A percentile compares a stretch with the other conserved stretches of the same genome.
Evolutionary conservation across 1,140 invertebrate species (phyloP).

Genomic region (Zophobas atratus): DNA sequence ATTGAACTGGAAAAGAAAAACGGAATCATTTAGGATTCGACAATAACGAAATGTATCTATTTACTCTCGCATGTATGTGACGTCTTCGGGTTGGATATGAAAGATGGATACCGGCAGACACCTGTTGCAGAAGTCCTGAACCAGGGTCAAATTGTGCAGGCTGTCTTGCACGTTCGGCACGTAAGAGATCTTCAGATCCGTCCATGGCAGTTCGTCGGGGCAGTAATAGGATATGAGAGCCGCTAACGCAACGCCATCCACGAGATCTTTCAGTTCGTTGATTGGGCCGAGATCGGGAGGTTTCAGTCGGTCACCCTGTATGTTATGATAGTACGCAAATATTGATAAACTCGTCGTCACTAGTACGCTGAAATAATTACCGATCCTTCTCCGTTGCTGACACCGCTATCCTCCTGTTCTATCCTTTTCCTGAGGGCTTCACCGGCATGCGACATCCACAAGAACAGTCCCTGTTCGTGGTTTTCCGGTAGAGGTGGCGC

Average conservation of each 20-base stretch:
- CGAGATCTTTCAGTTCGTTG: slow-evolving; percentile 82
- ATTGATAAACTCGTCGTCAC: not conserved
- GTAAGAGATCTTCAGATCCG: slow-evolving; percentile 65
- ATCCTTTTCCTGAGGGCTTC: slow-evolving; percentile 80
- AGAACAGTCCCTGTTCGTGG: slow-evolving; percentile 89
- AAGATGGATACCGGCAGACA: slow-evolving; percentile 91
- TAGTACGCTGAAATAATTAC: slow-evolving; percentile 12
- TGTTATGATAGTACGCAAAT: no score
- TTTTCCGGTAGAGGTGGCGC: slow-evolving; percentile 75
- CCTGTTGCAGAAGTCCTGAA: slow-evolving; percentile 89
- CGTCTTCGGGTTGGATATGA: slow-evolving; percentile 96
- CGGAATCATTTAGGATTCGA: not conserved
- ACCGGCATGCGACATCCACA: slow-evolving; percentile 93
- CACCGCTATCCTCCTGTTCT: slow-evolving; percentile 67
- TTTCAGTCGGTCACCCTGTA: slow-evolving; percentile 67
- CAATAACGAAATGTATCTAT: slow-evolving; percentile 47
- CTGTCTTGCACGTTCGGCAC: slow-evolving; percentile 85
- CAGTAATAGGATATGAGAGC: slow-evolving; percentile 95
- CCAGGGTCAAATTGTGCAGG: slow-evolving; percentile 92
- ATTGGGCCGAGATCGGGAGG: slow-evolving; percentile 69
- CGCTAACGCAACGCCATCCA: slow-evolving; percentile 93
- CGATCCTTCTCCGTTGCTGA: slow-evolving; percentile 61
- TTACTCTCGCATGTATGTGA: slow-evolving; percentile 95
- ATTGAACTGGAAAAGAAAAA: slow-evolving; percentile 80
- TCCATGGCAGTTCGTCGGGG: slow-evolving; percentile 87